phyloP scores from a whole-genome alignment of 2,797 vertebrate genomes.

The Linurgus olivaceus region DNA sequence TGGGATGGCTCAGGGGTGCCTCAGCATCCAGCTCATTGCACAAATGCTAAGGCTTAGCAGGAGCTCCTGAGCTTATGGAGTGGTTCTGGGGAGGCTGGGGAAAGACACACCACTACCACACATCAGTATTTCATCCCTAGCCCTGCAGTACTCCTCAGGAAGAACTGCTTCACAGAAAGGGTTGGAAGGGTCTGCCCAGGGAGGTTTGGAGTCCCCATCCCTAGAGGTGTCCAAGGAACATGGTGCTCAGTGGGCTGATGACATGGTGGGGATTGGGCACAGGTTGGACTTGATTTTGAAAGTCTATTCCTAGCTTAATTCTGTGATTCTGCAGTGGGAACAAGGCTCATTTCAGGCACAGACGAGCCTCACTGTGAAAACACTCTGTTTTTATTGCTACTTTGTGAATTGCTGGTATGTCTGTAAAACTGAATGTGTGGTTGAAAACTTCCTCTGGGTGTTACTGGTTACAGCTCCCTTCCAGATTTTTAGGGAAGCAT shows the following conservation, averaged over 20 bases:
- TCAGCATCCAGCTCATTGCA: not conserved
- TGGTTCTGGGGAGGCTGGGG: not conserved
- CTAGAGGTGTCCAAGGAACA: not conserved
- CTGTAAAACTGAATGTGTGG: not conserved
- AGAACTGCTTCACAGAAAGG: not conserved
- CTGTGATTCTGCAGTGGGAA: not conserved
- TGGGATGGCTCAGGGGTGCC: not conserved
- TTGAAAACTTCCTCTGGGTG: not conserved
- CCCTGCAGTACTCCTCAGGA: not conserved
- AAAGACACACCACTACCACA: no score
- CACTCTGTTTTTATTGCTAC: not conserved
- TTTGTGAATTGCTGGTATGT: not conserved
- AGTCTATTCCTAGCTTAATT: not conserved
- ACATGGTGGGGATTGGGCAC: not conserved
- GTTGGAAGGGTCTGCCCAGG: not conserved
- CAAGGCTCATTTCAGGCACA: not conserved
- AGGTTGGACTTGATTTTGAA: not conserved
- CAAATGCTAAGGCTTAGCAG: not conserved
- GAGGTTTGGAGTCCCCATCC: not conserved
- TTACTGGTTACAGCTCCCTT: not conserved
- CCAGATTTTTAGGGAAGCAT: not conserved
- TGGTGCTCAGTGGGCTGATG: not conserved
- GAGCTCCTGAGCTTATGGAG: not conserved
- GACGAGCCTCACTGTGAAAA: not conserved
- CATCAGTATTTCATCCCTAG: not conserved